Conservation (phyloP, 2,888 invertebrate species). For the Cotesia congregata region DNA sequence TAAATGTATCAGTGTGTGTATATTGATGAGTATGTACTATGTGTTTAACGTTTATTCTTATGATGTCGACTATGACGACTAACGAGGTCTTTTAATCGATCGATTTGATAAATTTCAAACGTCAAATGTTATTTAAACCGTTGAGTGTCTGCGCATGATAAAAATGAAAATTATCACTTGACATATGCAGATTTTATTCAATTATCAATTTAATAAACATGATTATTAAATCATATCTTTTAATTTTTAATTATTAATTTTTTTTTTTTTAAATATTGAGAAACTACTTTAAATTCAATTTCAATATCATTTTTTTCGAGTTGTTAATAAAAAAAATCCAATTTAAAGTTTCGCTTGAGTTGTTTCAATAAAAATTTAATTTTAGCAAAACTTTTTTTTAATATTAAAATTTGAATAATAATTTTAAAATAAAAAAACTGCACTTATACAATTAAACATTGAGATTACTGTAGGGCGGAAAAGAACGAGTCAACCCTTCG, state of each 20-base stretch:
- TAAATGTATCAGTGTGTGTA: background rate
- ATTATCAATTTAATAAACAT: background rate
- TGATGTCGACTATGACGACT: constrained; percentile 25
- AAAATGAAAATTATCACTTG: constrained; percentile 22
- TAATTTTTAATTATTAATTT: too few species aligned
- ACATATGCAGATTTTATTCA: constrained; percentile 18
- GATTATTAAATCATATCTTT: background rate
- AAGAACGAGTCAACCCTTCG: background rate
- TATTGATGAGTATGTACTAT: background rate
- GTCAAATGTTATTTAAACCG: constrained; percentile 51
- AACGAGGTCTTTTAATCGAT: constrained; percentile 38
- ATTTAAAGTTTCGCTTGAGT: background rate
- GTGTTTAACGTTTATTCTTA: constrained; percentile 26
- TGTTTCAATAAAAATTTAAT: background rate
- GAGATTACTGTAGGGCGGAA: background rate
- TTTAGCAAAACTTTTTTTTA: background rate
- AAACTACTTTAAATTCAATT: too few species aligned
- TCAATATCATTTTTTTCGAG: too few species aligned
- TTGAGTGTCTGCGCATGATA: constrained; percentile 31
- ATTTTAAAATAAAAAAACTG: background rate
- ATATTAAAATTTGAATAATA: background rate
- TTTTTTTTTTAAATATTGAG: background rate
- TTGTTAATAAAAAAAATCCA: background rate
- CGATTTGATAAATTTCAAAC: constrained; percentile 50
- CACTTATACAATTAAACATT: background rate